Base-by-base conservation (phyloP, 2,113 vertebrate species). In the Lampris incognitus region DNA sequence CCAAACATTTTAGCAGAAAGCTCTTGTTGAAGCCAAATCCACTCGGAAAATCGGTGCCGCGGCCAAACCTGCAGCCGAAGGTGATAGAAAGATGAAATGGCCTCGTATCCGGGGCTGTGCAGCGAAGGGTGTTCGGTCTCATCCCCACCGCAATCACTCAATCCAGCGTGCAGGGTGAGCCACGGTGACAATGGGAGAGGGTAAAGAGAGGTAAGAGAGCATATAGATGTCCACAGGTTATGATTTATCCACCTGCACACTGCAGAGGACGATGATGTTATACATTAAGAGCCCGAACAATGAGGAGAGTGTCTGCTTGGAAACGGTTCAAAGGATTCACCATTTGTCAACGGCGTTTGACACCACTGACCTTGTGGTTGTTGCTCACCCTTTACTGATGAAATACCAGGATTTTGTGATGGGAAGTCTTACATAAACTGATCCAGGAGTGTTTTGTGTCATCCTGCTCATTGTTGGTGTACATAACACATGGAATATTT, bases 331-430 rank as follows among this genome's bases (percentile, higher is more conserved):
- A n/a, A 37, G 44, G 48, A 86, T 48, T 9, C 24, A 24, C 24
- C 24, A 24, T 24, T 24, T 24, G 24, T 24, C 24, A 24, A 61
- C 42, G 74, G 61, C 57, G 81, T 76, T 74, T 80, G 67, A 89
- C 79, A 61, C 76, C 40, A 11, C 6, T 85, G 88, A 91, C 89
- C 90, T 92, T 90, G 86, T 72, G 46, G 50, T 7, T 57, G n/a
- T 44, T 54, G 9, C n/a, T 10, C 39, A 50, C 56, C 42, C 38
- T 42, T 9, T 71, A 6, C 52, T 41, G 52, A 24, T 60, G 38
- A 78, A 76, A 76, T 82, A 84, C 76, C 64, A 73, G 87, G 68
- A 68, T 48, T 73, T 56, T 69, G 55, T 46, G 64, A 84, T 63
- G 40, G 56, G 69, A 66, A 50, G 42, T 48, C 5, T 9, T 66